Evolutionary conservation across 2,888 invertebrate species (phyloP).

Genomic region (Ellobium chinense): DNA sequence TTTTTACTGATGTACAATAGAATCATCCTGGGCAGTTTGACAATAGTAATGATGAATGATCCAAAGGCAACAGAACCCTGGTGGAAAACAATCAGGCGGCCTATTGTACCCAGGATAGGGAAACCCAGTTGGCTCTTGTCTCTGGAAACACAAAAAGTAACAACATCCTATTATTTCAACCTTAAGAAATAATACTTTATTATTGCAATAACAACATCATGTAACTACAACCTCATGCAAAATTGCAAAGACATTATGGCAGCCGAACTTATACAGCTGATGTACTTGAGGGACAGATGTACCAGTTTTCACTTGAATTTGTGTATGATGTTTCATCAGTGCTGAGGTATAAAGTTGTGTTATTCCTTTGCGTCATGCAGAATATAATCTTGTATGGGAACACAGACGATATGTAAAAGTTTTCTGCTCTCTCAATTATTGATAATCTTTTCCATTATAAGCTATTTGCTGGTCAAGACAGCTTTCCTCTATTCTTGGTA

Average conservation of each 20-base stretch:
- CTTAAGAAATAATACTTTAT: too few relatives aligned
- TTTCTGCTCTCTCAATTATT: too few relatives aligned
- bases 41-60: conserved; percentile 78
- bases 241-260: background rate
- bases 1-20: conserved; percentile 70
- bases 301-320: too few relatives aligned
- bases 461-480: too few relatives aligned
- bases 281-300: background rate
- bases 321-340: too few relatives aligned
- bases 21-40: conserved; percentile 79
- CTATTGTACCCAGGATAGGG: conserved; percentile 57
- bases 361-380: too few relatives aligned
- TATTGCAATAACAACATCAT: too few relatives aligned
- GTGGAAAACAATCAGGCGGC: conserved; percentile 76
- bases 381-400: too few relatives aligned
- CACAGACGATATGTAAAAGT: too few relatives aligned
- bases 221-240: background rate
- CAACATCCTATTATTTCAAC: background rate
- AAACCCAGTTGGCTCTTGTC: conserved; percentile 46
- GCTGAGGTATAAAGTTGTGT: too few relatives aligned
- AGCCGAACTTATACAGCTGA: background rate
- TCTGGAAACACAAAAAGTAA: conserved; percentile 31
- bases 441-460: too few relatives aligned
- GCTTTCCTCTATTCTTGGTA: too few relatives aligned
- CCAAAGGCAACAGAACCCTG: conserved; percentile 80